Percentiles rank a stretch among this genome's conserved stretches.
Conservation (phyloP, 2,888 invertebrate species). For the Prostheceraeus crozeri region DNA sequence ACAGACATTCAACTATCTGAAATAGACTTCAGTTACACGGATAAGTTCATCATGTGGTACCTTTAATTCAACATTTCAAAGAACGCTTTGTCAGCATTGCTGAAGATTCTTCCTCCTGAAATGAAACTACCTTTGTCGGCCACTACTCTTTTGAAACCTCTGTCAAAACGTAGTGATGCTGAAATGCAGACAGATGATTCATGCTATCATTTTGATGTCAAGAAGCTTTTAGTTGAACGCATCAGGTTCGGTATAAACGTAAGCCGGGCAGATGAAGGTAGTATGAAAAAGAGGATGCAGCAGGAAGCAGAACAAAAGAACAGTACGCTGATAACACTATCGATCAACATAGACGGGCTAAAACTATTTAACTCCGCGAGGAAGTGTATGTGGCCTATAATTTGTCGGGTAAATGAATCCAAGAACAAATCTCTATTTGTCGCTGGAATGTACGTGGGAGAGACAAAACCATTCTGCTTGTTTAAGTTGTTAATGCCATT, state of each 20-base stretch:
- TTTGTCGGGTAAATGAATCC: conserved; percentile 9
- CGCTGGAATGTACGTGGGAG: background rate
- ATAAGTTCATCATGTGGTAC: too few species aligned
- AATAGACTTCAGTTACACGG: too few species aligned
- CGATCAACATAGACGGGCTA: conserved; percentile 5
- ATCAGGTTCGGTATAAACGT: conserved; percentile 15
- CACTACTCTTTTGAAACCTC: conserved; percentile 3
- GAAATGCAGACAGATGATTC: conserved; percentile 16
- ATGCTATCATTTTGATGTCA: too few species aligned
- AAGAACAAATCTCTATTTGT: conserved; percentile 2
- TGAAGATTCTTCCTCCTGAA: too few species aligned
- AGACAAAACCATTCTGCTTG: too few species aligned
- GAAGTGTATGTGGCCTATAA: background rate
- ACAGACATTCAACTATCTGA: too few species aligned
- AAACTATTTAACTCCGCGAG: background rate
- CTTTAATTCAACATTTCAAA: too few species aligned
- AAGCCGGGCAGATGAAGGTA: background rate
- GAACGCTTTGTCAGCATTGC: too few species aligned
- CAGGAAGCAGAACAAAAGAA: background rate
- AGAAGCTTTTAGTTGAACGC: too few species aligned
- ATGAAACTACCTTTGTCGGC: background rate
- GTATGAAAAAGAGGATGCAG: background rate
- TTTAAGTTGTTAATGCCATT: too few species aligned
- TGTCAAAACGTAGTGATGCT: too few species aligned
- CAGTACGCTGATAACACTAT: background rate